Base-by-base conservation (phyloP, 2,888 invertebrate genomes). In the Hyalella azteca region DNA sequence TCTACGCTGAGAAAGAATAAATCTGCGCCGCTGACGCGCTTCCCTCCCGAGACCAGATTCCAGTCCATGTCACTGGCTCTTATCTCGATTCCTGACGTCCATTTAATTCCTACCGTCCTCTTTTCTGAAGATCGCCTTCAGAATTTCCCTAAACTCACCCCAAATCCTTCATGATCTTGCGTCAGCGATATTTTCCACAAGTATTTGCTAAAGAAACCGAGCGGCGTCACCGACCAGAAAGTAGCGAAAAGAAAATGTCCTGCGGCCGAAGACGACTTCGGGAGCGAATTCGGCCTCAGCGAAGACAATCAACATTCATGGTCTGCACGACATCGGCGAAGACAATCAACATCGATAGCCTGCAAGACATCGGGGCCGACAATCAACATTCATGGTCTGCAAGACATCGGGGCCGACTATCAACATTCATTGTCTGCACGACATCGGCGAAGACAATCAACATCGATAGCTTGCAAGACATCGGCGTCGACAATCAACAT, bases 121-220 rank as follows among this genome's bases (percentile, higher is more conserved):
- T 66, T 66, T 66, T 66, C 66, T 66, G 66, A 66, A 66, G 66
- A 66, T 66, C 66, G 66, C 66, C 66, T 66, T 66, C 66, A 66
- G 66, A 66, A 66, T 66, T 66, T 66, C 66, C 66, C 66, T 66
- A 66, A 66, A 66, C 66, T 66, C 66, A 66, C 36, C 66, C 36
- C 66, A 66, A 66, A 66, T 66, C 66, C 66, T 66, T 66, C 66
- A 66, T 66, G 66, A 66, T 66, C 66, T 66, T 66, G 66, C 66
- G 66, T 66, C 66, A 66, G 66, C 66, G 66, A 66, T 66, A 66
- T 66, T 66, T 66, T 66, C 36, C 66, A 36, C 66, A 32, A 66
- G 66, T 66, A 66, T 66, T 66, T 66, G 66, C 66, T 66, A 66
- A 66, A 66, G 66, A 66, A 66, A 66, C 66, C 66, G 36, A 15